A percentile compares a stretch with the other conserved stretches of the same genome.
Conservation (phyloP, 2,797 vertebrate species). For the Acrocephalus scirpaceus region DNA sequence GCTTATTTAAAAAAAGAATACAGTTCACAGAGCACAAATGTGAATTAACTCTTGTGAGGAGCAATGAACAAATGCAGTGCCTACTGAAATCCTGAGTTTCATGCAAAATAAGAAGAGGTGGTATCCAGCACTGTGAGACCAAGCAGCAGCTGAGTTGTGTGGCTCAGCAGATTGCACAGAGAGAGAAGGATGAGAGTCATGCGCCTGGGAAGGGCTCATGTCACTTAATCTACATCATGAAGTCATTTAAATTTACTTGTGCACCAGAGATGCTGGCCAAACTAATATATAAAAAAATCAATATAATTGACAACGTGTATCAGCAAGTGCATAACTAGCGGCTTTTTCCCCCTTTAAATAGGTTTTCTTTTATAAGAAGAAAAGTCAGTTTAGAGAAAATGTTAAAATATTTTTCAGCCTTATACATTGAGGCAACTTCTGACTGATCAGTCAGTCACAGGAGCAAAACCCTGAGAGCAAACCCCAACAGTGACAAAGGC, state of each 20-base stretch:
- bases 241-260: background rate
- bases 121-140: background rate
- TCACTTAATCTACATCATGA: background rate
- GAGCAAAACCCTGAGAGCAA: background rate
- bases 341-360: background rate
- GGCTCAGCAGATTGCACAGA: background rate
- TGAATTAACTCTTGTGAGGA: background rate
- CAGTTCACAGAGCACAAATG: background rate
- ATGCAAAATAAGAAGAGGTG: background rate
- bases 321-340: background rate
- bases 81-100: background rate
- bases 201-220: rapidly evolving
- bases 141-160: rapidly evolving
- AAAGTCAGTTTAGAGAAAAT: background rate
- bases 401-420: background rate
- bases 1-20: background rate
- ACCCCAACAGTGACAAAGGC: background rate
- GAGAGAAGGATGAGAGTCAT: background rate
- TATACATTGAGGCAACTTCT: background rate
- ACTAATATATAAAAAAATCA: background rate
- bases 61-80: background rate
- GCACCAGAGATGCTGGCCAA: background rate
- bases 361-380: background rate
- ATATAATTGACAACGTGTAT: background rate
- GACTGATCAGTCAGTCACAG: background rate